Evolutionary conservation across 2,797 vertebrate species (phyloP).

Genomic region (Pogonophryne albipinna): DNA sequence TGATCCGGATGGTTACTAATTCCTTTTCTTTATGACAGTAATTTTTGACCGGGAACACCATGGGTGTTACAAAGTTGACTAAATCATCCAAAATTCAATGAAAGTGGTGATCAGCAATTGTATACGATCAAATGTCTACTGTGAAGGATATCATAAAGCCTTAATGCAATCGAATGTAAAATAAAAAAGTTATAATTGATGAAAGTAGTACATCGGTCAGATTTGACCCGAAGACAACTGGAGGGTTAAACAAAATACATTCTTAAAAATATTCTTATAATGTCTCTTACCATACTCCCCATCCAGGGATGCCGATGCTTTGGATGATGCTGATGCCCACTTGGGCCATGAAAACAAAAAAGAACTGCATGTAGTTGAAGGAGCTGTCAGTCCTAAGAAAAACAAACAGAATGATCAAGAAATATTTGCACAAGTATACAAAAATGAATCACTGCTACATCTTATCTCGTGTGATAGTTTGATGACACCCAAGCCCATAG

Average conservation of each 20-base stretch:
- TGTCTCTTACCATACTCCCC: conserved; percentile 95
- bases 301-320: conserved; percentile 96
- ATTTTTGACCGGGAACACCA: too few relatives aligned
- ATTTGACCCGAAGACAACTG: too few relatives aligned
- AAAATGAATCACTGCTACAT: background rate
- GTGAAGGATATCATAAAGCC: too few relatives aligned
- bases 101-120: too few relatives aligned
- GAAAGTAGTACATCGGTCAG: too few relatives aligned
- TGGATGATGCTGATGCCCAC: conserved; percentile 96
- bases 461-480: background rate
- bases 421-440: background rate
- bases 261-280: background rate
- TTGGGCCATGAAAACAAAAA: conserved; percentile 98
- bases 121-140: too few relatives aligned
- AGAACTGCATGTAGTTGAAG: conserved; percentile 99
- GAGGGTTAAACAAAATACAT: background rate
- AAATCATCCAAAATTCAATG: too few relatives aligned
- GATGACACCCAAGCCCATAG: background rate
- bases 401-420: background rate
- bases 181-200: too few relatives aligned
- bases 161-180: too few relatives aligned
- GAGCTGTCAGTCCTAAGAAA: conserved; percentile 93
- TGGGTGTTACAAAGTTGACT: too few relatives aligned
- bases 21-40: too few relatives aligned
- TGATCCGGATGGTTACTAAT: too few relatives aligned